phyloP scores from a whole-genome alignment of 2,113 vertebrate species.

The Opisthocomus hoazin region DNA sequence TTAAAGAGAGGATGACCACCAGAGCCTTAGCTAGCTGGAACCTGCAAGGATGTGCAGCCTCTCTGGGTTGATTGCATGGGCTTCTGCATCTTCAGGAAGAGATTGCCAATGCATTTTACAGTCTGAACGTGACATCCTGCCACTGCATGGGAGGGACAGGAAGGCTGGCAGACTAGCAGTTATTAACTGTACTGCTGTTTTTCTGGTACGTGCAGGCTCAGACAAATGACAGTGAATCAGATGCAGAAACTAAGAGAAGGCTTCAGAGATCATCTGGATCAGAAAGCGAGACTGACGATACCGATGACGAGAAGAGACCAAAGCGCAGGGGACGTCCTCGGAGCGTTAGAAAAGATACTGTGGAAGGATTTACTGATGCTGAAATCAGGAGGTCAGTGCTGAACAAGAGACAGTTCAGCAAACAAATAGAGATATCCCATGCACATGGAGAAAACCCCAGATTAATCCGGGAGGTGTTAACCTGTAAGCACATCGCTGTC shows the following conservation, averaged over 20 bases:
- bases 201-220: conserved; percentile 74
- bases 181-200: not conserved
- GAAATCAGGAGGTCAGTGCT: conserved; percentile 90
- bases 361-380: conserved; percentile 93
- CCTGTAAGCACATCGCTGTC: fast-evolving
- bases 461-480: not conserved
- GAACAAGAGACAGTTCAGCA: not conserved
- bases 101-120: not conserved
- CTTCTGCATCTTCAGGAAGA: not conserved
- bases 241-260: conserved; percentile 91
- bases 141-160: not conserved
- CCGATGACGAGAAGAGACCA: conserved; percentile 92
- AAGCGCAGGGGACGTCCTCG: conserved; percentile 91
- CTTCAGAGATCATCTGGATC: conserved; percentile 88
- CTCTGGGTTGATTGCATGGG: not conserved
- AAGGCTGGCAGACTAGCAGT: not conserved
- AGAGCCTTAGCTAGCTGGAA: not conserved
- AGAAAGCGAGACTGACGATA: conserved; percentile 93
- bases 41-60: not conserved
- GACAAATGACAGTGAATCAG: conserved; percentile 95
- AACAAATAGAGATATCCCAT: not conserved
- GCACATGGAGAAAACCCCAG: not conserved
- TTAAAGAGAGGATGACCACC: not conserved
- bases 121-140: not conserved
- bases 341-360: conserved; percentile 90